Base-by-base conservation (phyloP, 2,888 invertebrate species). In the Eristalis pertinax region DNA sequence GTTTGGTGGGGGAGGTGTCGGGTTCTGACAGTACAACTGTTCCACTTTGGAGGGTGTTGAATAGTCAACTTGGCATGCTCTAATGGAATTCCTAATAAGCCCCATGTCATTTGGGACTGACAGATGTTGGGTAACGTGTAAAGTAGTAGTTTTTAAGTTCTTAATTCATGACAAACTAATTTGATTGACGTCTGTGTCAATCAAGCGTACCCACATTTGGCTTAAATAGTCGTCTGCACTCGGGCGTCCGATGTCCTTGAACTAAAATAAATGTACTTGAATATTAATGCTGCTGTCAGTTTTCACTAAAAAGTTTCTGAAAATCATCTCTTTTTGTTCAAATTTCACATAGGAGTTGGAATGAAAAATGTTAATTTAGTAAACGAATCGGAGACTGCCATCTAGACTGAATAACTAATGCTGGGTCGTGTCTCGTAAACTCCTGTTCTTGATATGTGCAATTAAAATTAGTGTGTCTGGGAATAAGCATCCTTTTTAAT, bases 71-170 rank as follows among this genome's bases (percentile, higher is more conserved):
- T 72, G 72, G 10, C 24, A 60, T 24, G 5, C 38, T 22, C n/a
- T 38, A 19, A 58, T 19, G 58, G 58, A 58, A 70, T 58, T 58
- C 38, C 15, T 58, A 58, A 70, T 70, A 70, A 70, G 24, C n/a
- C 8, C 24, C 13, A 15, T 35, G 58, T 43, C 26, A n/a, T 5
- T 43, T 43, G 15, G 22, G 43, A 50, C n/a, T 24, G 69, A 70
- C 58, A 58, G 35, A 58, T 58, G 58, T 4, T 22, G 15, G 11
- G 5, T 11, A 26, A 22, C 50, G n/a, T 50, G 50, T 50, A 50
- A n/a, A 7, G 19, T 7, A 19, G 19, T 19, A 43, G 13, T 19
- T 72, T 60, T 43, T 63, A 43, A 63, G 8, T 41, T 62, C 41
- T 58, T 13, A 29, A 50, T 50, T 19, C 19, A 19, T n/a, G 50